Evolutionary conservation across 2,888 invertebrate species (phyloP), one percentile per base, ranked within the genome.

Genomic region (Bombylius discolor): DNA sequence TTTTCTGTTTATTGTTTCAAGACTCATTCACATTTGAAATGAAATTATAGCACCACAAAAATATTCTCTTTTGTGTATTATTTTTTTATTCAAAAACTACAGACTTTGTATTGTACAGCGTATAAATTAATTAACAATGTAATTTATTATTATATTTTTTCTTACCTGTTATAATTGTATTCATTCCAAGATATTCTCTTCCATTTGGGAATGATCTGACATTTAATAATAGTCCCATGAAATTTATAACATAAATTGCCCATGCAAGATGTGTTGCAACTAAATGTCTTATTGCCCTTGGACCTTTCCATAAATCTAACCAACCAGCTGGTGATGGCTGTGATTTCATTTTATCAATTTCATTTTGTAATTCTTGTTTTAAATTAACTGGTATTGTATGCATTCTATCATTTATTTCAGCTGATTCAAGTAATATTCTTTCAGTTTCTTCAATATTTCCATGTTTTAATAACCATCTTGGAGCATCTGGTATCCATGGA

Each of bases 401-500:
- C 5, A 5, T 60, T 34, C 69, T 67, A 58, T 73, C 70, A 63
- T 76, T 76, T 13, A 72, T 70, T 45, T 63, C 60, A 1, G 71
- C 71, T 0, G 71, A 72, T 23, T 70, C 60, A 1, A 72, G 64
- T 45, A 76, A 60, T 6, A 73, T 70, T 39, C 63, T 56, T 61
- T 72, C 70, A 5, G 72, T 74, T 47, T 67, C 64, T n/a, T 66
- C 63, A 5, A 71, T 62, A 36, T 67, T 64, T 1, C 66, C 68
- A 48, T 68, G 70, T 54, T 67, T 68, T 8, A 76, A 63, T 13
- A 74, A 62, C 76, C 76, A 76, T 14, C 73, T 67, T 0, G 76
- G 76, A n/a, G 76, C 72, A 33, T 76, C 75, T 3, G 76, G 76
- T 13, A 76, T 74, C 73, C 72, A 76, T 61, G 66, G 67, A 58